These are phyloP conservation scores for Choloepus hoffmanni DNA, from an alignment of 2,113 vertebrate species.

Conservation along the genomic window DNA sequence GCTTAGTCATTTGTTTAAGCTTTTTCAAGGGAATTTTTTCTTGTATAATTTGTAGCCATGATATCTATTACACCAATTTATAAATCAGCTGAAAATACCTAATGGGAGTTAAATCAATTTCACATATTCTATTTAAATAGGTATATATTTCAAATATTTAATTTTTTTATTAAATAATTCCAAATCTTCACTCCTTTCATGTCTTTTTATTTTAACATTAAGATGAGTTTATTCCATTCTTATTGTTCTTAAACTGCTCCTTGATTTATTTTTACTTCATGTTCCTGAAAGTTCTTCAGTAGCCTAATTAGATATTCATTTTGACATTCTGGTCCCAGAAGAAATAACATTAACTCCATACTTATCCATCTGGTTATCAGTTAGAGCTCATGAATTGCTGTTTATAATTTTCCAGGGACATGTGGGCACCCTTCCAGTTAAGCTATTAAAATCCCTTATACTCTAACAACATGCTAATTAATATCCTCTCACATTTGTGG, in stretches of 20 bases:
- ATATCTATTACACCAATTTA: neutral
- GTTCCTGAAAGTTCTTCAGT: conserved; percentile 70
- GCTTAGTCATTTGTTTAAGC: neutral
- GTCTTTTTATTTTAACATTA: conserved; percentile 79
- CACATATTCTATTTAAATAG: conserved; percentile 6
- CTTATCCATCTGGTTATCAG: conserved; percentile 88
- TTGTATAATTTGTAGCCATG: conserved; percentile 36
- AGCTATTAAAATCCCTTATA: conserved; percentile 85
- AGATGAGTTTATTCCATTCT: conserved; percentile 75
- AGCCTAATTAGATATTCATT: conserved; percentile 85
- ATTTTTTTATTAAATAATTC: conserved; percentile 77
- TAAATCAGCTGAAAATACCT: conserved; percentile 30
- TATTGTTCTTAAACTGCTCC: conserved; percentile 70
- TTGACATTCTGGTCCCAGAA: conserved; percentile 86
- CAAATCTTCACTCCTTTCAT: conserved; percentile 69
- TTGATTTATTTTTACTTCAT: conserved; percentile 83
- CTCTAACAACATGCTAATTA: conserved; percentile 88
- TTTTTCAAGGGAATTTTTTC: conserved; percentile 12
- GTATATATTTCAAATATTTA: conserved; percentile 57
- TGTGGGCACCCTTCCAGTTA: conserved; percentile 83
- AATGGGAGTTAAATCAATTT: neutral
- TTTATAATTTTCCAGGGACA: conserved; percentile 85
- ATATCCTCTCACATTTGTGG: conserved; percentile 75
- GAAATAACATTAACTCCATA: conserved; percentile 86
- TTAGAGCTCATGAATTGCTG: conserved; percentile 83